Conservation (phyloP, 2,113 vertebrate genomes). For the Turdus rufiventris region DNA sequence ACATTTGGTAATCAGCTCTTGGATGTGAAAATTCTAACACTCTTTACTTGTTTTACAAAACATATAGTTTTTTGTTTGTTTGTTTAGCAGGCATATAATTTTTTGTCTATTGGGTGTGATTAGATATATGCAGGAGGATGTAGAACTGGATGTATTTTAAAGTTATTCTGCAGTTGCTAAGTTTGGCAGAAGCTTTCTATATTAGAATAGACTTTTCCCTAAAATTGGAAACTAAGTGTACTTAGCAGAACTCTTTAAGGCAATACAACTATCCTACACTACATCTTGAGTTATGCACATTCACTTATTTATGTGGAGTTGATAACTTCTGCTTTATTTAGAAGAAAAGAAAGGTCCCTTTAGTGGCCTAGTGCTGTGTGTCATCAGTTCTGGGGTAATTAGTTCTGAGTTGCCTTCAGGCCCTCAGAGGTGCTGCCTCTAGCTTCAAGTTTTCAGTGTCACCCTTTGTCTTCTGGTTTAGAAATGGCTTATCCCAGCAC, state of each 20-base stretch:
- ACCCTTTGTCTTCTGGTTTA: background rate
- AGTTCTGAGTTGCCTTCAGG: background rate
- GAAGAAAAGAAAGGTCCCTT: background rate
- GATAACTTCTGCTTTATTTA: background rate
- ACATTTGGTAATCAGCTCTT: conserved; percentile 11
- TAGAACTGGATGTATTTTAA: conserved; percentile 37
- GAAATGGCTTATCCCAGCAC: background rate
- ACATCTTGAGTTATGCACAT: background rate
- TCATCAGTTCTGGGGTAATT: background rate
- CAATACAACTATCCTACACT: conserved; percentile 2
- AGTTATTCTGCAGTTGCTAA: conserved; percentile 19
- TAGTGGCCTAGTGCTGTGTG: background rate
- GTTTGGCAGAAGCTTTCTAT: conserved; percentile 46
- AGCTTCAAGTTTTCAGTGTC: background rate
- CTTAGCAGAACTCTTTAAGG: conserved; percentile 46
- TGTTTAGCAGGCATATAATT: background rate
- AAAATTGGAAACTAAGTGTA: conserved; percentile 51
- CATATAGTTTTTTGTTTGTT: background rate
- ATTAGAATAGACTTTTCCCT: conserved; percentile 59
- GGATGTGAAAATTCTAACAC: conserved; percentile 3
- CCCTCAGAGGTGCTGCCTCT: background rate
- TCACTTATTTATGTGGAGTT: background rate
- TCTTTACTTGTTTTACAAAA: conserved; percentile 1
- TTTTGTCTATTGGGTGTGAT: background rate
- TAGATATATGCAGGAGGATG: background rate